These are phyloP conservation scores for Cheilosia pagana DNA, from an alignment of 2,888 invertebrate species.

Conservation along the genomic window DNA sequence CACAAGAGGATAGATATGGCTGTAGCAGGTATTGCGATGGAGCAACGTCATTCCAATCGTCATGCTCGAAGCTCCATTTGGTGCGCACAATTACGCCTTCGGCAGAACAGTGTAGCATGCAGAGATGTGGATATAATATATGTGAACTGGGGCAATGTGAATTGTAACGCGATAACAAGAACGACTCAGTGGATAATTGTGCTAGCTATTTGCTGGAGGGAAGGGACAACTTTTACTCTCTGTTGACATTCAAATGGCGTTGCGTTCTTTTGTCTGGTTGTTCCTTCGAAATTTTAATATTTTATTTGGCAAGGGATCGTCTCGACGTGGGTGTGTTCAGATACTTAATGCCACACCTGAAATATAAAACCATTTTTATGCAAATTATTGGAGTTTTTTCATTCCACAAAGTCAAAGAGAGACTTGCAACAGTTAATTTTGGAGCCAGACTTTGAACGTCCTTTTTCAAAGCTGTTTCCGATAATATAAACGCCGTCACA, in stretches of 20 bases:
- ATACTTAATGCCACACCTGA: not conserved
- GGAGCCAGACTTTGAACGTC: too few species aligned
- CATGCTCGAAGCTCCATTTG: conserved; percentile 60
- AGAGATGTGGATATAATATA: conserved; percentile 1
- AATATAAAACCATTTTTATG: not conserved
- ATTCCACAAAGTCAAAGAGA: not conserved
- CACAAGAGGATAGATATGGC: conserved; percentile 35
- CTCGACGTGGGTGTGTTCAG: not conserved
- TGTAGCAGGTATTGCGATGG: conserved; percentile 37
- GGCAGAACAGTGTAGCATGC: conserved; percentile 41
- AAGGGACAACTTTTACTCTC: conserved; percentile 46
- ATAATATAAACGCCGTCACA: too few species aligned
- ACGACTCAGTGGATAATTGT: conserved; percentile 54
- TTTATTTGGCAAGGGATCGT: not conserved
- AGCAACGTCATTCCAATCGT: conserved; percentile 47
- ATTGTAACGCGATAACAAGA: conserved; percentile 54
- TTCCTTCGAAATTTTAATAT: not conserved
- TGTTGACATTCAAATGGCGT: conserved; percentile 44
- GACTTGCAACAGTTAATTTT: too few species aligned
- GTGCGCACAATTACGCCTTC: conserved; percentile 51
- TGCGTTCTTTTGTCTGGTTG: conserved; percentile 13
- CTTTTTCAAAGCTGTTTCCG: too few species aligned
- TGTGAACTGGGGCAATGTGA: conserved; percentile 63
- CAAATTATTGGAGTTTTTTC: not conserved
- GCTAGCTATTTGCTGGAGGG: not conserved